phyloP scores from a whole-genome alignment of 2,797 vertebrate species.

The Yasuhikotakia modesta region DNA sequence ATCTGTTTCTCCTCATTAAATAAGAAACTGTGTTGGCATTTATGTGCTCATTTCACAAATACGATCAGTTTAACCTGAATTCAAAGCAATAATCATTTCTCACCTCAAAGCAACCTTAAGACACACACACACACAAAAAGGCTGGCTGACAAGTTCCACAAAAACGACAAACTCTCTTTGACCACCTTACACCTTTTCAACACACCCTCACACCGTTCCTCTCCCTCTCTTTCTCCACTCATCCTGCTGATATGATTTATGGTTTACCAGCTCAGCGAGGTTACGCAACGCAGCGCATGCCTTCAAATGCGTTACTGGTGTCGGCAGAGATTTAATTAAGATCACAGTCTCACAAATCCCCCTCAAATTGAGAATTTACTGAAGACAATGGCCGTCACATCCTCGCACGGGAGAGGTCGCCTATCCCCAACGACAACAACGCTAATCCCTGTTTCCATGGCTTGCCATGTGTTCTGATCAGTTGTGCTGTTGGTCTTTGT shows the following conservation, averaged over 20 bases:
- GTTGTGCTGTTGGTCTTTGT: constrained; percentile 75
- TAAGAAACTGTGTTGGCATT: not conserved
- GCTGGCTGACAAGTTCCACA: constrained; percentile 39
- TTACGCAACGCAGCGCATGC: constrained; percentile 85
- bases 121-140: not conserved
- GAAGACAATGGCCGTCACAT: constrained; percentile 89
- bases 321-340: constrained; percentile 97
- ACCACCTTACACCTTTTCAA: constrained; percentile 36
- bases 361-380: constrained; percentile 86
- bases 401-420: constrained; percentile 83
- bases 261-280: constrained; percentile 81
- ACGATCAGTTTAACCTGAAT: not conserved
- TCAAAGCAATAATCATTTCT: not conserved
- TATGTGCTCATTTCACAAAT: not conserved
- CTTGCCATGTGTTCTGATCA: constrained; percentile 81
- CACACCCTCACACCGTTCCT: constrained; percentile 65
- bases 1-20: not conserved
- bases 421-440: constrained; percentile 83
- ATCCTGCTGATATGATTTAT: constrained; percentile 75
- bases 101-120: not conserved
- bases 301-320: constrained; percentile 88
- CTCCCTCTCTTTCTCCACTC: constrained; percentile 40
- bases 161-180: not conserved
- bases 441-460: constrained; percentile 91
- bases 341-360: constrained; percentile 92